Evolutionary conservation across 2,113 vertebrate species (phyloP), one percentile per base, ranked within the genome.

Genomic region (Zootoca vivipara): DNA sequence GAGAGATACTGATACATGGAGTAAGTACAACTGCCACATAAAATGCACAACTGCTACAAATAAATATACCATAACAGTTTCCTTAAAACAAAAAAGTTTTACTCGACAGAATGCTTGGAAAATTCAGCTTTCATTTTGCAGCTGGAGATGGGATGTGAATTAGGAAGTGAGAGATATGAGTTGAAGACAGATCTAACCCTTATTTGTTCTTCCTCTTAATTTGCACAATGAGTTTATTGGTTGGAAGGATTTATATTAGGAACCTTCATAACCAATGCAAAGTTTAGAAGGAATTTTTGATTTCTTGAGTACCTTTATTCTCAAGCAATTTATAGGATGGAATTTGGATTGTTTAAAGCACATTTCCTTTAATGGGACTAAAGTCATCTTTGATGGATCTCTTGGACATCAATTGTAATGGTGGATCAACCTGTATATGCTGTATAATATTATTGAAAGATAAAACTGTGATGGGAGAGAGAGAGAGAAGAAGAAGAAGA

Each of bases 251-350:
- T 46, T 84, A 72, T 22, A 33, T 73, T 52, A 56, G 13, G 30
- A 79, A 78, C 15, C 38, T 65, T 52, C 64, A 69, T 89, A 86
- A 83, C 87, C 89, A 91, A 83, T 85, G 83, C 84, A 30, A 30
- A 88, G 88, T 90, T 93, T 92, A 92, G 70, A 7, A 40, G 35
- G 38, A 1, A 81, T 20, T 65, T 72, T 16, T 78, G 30, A 78
- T 75, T 35, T 20, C 13, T 38, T 64, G 56, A n/a, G 77, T 75
- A 38, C 15, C 12, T 85, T 78, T 26, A 35, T 40, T 30, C 33
- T 26, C 26, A 69, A 80, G 40, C 28, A 78, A 65, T 42, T 86
- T 67, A 20, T 26, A 38, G 38, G 5, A 30, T 78, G 64, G 35
- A 80, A 84, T 26, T 83, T 72, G 40, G n/a, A 5, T 46, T 85